Conservation (phyloP, 1,140 invertebrate species). For the Lucilia sericata region DNA sequence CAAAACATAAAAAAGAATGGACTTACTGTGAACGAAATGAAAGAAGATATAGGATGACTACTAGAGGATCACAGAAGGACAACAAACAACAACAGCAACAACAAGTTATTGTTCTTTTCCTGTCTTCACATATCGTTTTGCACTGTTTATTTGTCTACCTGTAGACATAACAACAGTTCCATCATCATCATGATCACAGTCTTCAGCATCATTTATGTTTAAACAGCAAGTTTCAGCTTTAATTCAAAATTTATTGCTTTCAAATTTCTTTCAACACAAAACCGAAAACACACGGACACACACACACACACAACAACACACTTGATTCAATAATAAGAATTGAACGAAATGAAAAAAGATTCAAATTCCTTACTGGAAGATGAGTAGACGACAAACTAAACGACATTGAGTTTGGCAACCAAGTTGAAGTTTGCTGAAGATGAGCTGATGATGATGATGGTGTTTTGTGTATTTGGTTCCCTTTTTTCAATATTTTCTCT, state of each 20-base stretch:
- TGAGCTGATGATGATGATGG: not conserved
- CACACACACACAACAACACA: not conserved
- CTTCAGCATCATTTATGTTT: not conserved
- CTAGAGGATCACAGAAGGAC: not conserved
- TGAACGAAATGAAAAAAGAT: not conserved
- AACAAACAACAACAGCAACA: not conserved
- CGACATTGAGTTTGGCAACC: not conserved
- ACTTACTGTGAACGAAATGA: too few relatives aligned
- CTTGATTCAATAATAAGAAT: not conserved
- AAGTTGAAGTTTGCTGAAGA: not conserved
- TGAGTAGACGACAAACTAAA: not conserved
- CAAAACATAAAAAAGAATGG: too few relatives aligned
- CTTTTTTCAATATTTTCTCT: not conserved
- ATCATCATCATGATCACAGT: not conserved
- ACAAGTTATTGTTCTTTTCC: not conserved
- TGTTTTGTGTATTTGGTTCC: not conserved
- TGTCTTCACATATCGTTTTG: not conserved
- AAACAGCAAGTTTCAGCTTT: not conserved
- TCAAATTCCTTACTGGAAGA: not conserved
- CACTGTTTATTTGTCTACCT: not conserved
- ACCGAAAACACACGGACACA: not conserved
- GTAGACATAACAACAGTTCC: not conserved
- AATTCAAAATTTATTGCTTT: slow-evolving; percentile 37
- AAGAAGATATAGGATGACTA: too few relatives aligned
- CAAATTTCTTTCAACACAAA: slow-evolving; percentile 12